phyloP scores from a whole-genome alignment of 1,140 invertebrate species.

The Belonocnema kinseyi region DNA sequence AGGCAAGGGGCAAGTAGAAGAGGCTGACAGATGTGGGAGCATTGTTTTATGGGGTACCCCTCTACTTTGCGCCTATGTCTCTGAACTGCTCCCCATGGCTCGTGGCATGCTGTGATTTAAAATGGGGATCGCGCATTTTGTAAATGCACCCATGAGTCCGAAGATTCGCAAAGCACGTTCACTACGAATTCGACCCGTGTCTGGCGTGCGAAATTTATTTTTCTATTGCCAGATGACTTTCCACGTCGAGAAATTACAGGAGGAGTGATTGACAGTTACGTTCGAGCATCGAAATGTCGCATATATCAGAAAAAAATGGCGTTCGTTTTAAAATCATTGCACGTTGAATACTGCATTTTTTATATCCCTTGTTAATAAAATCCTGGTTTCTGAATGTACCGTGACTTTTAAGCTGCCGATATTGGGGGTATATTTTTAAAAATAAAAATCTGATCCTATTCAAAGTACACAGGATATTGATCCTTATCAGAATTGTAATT shows the following conservation, averaged over 20 bases:
- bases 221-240: conserved; percentile 23
- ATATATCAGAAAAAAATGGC: conserved; percentile 17
- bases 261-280: conserved; percentile 16
- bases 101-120: conserved; percentile 72
- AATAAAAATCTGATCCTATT: no score
- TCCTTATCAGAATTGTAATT: no score
- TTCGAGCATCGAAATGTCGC: conserved; percentile 12
- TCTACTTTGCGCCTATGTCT: conserved; percentile 54
- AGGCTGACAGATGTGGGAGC: conserved; percentile 77
- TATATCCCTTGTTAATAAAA: conserved; percentile 10
- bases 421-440: no score
- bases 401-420: no score
- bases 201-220: conserved; percentile 49
- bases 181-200: conserved; percentile 46
- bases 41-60: conserved; percentile 75
- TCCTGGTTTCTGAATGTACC: not conserved
- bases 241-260: conserved; percentile 27
- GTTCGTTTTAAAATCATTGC: conserved; percentile 27
- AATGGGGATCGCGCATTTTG: conserved; percentile 68
- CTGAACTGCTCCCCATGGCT: conserved; percentile 49
- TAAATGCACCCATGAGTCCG: conserved; percentile 61
- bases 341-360: conserved; percentile 24
- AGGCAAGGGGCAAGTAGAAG: conserved; percentile 69
- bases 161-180: conserved; percentile 59
- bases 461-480: no score